Conservation (phyloP, 2,797 vertebrate genomes). For the Pyrocephalus nanus region DNA sequence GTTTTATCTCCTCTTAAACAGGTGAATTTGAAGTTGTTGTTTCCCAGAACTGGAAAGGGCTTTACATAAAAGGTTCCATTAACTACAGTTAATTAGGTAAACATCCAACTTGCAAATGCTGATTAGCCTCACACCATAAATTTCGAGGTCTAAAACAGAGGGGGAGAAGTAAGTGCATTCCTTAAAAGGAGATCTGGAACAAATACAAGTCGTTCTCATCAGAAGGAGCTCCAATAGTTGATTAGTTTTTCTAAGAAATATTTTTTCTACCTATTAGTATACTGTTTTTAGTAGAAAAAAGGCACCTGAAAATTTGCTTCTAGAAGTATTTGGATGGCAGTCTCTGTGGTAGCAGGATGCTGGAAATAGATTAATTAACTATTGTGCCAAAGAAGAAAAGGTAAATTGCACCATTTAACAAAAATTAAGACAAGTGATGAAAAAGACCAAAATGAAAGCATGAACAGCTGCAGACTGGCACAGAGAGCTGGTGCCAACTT, state of each 20-base stretch:
- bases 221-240: neutral
- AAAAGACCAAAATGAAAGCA: neutral
- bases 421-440: neutral
- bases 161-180: neutral
- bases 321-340: rapidly evolving
- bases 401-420: neutral
- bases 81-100: neutral
- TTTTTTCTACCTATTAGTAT: neutral
- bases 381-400: neutral
- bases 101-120: neutral
- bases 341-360: neutral
- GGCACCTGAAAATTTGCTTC: neutral
- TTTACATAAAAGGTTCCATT: neutral
- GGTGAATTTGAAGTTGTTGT: neutral
- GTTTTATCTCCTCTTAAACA: neutral
- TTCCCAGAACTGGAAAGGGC: neutral
- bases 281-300: neutral
- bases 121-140: neutral
- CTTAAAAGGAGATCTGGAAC: neutral
- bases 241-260: neutral
- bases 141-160: neutral
- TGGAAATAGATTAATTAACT: neutral
- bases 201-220: neutral
- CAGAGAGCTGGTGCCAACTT: neutral
- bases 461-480: neutral